Evolutionary conservation across 2,797 vertebrate species (phyloP), one percentile per base, ranked within the genome.

Genomic region (Sebastiscus albofasciatus): DNA sequence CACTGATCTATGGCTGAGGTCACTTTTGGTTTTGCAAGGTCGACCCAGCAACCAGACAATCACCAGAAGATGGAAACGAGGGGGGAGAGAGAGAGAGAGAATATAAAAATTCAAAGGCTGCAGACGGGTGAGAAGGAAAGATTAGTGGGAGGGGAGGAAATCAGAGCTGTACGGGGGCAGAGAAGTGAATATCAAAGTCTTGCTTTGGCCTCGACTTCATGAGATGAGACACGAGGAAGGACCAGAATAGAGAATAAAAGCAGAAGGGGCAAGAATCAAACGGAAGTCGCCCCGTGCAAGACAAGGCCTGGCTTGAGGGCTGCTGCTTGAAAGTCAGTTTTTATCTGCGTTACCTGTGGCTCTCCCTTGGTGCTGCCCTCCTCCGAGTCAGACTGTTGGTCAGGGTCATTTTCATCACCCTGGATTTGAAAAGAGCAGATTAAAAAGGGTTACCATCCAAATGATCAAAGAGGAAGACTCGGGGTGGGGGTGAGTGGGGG

Each of bases 381-480:
- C 93, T 99, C 98, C 1, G 97, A 96, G 93, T 99, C 98, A 0
- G 97, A 99, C 2, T 95, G 97, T 0, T 97, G 98, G 18, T 99
- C 98, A 20, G 97, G 97, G 69, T 99, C 98, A 80, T 99, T 98
- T 95, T 99, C 98, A 92, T 99, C 98, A 81, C 98, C 98, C 98
- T 99, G 93, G 33, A 84, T 85, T 83, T 2, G 39, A 78, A 89
- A 72, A 61, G 6, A 20, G 12, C 8, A 66, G 36, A 69, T 10
- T 6, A 27, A 0, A 27, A 36, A n/a, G 12, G 11, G 71, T 79
- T 58, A 75, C 4, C 31, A 16, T 49, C 29, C 3, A n/a, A 4
- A 49, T 3, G 42, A 85, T 77, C 67, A 81, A 46, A 75, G 74
- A 62, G 31, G 42, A 70, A 58, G 18, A 34, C 27, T 59, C 0